Percentiles rank a stretch among this genome's conserved stretches.
Evolutionary conservation across 2,888 invertebrate genomes (phyloP).

Genomic region (Electrophaes corylata): DNA sequence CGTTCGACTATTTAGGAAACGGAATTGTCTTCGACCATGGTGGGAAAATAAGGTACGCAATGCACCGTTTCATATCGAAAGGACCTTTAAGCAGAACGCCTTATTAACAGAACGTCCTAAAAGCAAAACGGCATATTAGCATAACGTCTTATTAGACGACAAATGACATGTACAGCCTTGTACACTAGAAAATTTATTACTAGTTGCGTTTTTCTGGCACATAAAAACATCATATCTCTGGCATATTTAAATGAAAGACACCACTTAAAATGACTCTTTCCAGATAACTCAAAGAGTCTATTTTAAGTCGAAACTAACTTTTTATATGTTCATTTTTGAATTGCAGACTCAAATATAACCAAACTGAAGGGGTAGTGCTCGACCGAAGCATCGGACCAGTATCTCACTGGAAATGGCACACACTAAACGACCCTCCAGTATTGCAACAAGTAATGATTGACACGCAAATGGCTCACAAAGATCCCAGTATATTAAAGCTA

Average conservation of each 20-base stretch:
- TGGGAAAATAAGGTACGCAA: slow-evolving; percentile 71
- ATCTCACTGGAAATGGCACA: slow-evolving; percentile 78
- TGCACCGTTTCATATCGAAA: too few relatives aligned
- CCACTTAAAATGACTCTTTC: too few relatives aligned
- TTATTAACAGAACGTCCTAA: too few relatives aligned
- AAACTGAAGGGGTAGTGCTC: slow-evolving; percentile 75
- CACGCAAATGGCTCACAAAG: slow-evolving; percentile 70
- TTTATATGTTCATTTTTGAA: not conserved
- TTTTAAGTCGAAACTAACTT: not conserved
- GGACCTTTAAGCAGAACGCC: too few relatives aligned
- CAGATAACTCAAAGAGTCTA: too few relatives aligned
- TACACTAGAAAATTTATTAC: too few relatives aligned
- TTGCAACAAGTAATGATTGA: slow-evolving; percentile 79
- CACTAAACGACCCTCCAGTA: slow-evolving; percentile 74
- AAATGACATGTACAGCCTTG: too few relatives aligned
- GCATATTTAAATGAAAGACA: too few relatives aligned
- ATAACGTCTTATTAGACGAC: too few relatives aligned
- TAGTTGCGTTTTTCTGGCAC: too few relatives aligned
- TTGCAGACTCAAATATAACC: slow-evolving; percentile 74
- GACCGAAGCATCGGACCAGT: slow-evolving; percentile 71
- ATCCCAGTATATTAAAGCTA: slow-evolving; percentile 64
- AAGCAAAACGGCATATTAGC: too few relatives aligned
- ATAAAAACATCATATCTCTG: too few relatives aligned
- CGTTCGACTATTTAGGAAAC: slow-evolving; percentile 74
- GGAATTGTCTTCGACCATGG: slow-evolving; percentile 74